Conservation (phyloP, 2,113 vertebrate genomes). For the Gymnogyps californianus region DNA sequence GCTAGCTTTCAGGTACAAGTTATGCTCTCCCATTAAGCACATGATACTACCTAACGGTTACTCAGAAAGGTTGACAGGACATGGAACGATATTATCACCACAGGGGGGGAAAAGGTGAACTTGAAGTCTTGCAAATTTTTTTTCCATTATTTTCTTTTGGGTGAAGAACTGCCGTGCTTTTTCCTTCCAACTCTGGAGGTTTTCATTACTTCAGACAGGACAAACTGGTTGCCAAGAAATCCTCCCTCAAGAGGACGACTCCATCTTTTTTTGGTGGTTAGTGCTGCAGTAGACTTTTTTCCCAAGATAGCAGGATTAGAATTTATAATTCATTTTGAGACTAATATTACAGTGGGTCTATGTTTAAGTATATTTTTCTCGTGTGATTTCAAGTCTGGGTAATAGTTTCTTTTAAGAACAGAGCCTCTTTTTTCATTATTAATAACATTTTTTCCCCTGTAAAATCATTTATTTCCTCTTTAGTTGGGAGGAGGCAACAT, state of each 20-base stretch:
- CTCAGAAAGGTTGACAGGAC: neutral
- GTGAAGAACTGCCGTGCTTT: neutral
- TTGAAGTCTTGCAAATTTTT: neutral
- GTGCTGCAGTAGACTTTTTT: neutral
- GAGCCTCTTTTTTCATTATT: neutral
- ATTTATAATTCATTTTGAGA: neutral
- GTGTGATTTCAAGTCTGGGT: neutral
- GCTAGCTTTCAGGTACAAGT: neutral
- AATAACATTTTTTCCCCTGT: neutral
- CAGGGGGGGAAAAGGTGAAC: neutral
- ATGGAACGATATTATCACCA: neutral
- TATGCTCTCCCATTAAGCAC: accelerated
- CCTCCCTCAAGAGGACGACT: neutral
- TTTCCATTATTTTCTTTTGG: neutral
- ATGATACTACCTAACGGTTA: accelerated
- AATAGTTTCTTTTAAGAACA: neutral
- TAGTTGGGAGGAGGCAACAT: neutral
- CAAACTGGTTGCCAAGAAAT: neutral
- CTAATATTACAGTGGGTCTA: neutral
- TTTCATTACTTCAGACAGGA: neutral
- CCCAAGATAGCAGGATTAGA: neutral
- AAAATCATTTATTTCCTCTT: neutral
- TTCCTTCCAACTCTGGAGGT: neutral
- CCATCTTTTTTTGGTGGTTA: no score
- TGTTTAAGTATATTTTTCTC: neutral